Base-by-base conservation (phyloP, 2,113 vertebrate species). In the Misgurnus mizolepis region DNA sequence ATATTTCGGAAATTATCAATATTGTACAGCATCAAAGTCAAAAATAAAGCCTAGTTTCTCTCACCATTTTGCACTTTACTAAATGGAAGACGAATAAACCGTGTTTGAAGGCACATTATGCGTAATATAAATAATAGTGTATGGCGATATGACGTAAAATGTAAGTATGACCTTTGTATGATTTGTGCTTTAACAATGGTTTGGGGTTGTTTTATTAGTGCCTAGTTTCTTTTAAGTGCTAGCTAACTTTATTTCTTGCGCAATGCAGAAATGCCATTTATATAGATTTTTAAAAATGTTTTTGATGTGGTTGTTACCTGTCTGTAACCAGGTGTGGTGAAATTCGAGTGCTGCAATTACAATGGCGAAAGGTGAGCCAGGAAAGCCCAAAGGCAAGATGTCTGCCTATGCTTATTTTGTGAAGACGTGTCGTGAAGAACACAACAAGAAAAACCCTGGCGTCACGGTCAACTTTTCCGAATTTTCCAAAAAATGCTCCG, bases 341-440 rank as follows among this genome's bases (percentile, higher is more conserved):
- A 12, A 55, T 68, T 67, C 17, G 15, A 67, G 43, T 64, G 6
- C 5, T 27, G 39, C 40, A 27, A 8, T 27, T 65, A 74, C 75
- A 67, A 96, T 96, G 95, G 95, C 93, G 87, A 96, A 96, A 93
- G 93, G 95, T 81, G 95, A 96, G 58, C 94, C 95, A 71, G 94
- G 93, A 87, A 96, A 96, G 89, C 95, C 95, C 61, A 95, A 95
- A 80, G 95, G 95, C 90, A 96, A 96, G 90, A 95, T 95, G 95
- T 96, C 95, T 83, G 93, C 94, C 47, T 96, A 96, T 85, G 95
- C 95, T 76, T 96, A 95, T 90, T 96, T 96, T 85, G 95, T 96
- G 88, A 94, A 96, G 90, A 96, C 94, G 0, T 95, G 95, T 89
- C 92, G 95, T 81, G 95, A 96, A 73, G 95, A 96, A 75, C 95